Percentiles rank a stretch among this genome's conserved stretches.
phyloP scores from a whole-genome alignment of 2,797 vertebrate genomes.

The Taenioides sp. region DNA sequence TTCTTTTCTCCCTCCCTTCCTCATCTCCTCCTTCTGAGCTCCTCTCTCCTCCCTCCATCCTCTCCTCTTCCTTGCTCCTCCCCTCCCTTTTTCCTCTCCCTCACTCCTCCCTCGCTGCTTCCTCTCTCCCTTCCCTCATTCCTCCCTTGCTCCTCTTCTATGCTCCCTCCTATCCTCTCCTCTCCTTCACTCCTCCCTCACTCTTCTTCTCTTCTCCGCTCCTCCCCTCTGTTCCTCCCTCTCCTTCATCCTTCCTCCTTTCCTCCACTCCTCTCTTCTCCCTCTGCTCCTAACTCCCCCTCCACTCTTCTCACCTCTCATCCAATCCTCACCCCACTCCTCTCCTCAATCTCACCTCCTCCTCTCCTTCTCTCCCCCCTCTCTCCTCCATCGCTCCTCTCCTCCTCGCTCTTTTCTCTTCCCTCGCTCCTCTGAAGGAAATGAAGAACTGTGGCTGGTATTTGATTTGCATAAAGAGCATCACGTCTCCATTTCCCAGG shows the following conservation, averaged over 20 bases:
- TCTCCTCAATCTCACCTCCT: neutral
- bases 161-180: too few species aligned
- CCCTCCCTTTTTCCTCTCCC: too few species aligned
- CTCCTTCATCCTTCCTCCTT: neutral
- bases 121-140: neutral
- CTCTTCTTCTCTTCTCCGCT: neutral
- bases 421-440: conserved; percentile 40
- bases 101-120: too few species aligned
- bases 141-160: too few species aligned
- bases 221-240: too few species aligned
- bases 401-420: conserved; percentile 6
- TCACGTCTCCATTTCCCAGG: conserved; percentile 58
- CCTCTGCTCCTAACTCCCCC: too few species aligned
- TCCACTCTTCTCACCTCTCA: too few species aligned
- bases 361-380: conserved; percentile 9
- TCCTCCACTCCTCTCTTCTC: too few species aligned
- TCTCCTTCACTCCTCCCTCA: too few species aligned
- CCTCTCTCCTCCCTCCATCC: neutral
- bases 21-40: too few species aligned
- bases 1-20: neutral
- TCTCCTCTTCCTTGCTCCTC: neutral
- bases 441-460: conserved; percentile 51
- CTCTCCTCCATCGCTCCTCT: conserved; percentile 6
- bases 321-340: too few species aligned
- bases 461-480: conserved; percentile 64